Percentiles rank a stretch among this genome's conserved stretches.
phyloP scores from a whole-genome alignment of 2,113 vertebrate species.

The Pongo abelii region DNA sequence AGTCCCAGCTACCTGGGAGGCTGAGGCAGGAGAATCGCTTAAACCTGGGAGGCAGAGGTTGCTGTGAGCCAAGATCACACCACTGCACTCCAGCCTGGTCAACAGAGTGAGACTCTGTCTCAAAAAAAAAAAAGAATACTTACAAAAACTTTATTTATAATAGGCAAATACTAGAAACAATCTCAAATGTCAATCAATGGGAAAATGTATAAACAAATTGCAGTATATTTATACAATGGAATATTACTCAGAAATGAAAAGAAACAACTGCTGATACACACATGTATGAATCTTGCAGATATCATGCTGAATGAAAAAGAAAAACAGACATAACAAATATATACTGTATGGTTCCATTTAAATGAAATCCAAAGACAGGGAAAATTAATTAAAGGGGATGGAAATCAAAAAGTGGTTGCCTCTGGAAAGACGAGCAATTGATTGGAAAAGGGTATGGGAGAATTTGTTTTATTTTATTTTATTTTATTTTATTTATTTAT shows the following conservation, averaged over 20 bases:
- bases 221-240: background rate
- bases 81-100: too few species aligned
- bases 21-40: too few species aligned
- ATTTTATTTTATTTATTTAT: too few species aligned
- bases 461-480: too few species aligned
- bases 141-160: background rate
- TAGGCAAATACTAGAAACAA: background rate
- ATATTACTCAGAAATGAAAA: background rate
- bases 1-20: too few species aligned
- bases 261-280: background rate
- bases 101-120: too few species aligned
- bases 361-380: background rate
- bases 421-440: background rate
- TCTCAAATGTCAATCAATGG: background rate
- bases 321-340: background rate
- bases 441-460: background rate
- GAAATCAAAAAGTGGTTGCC: background rate
- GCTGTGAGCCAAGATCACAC: too few species aligned
- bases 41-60: too few species aligned
- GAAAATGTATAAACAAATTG: background rate
- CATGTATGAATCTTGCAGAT: background rate
- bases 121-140: too few species aligned
- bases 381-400: background rate
- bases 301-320: background rate
- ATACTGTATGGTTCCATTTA: background rate